Base-by-base conservation (phyloP, 1,140 invertebrate species). In the Scaptomyza graminum region DNA sequence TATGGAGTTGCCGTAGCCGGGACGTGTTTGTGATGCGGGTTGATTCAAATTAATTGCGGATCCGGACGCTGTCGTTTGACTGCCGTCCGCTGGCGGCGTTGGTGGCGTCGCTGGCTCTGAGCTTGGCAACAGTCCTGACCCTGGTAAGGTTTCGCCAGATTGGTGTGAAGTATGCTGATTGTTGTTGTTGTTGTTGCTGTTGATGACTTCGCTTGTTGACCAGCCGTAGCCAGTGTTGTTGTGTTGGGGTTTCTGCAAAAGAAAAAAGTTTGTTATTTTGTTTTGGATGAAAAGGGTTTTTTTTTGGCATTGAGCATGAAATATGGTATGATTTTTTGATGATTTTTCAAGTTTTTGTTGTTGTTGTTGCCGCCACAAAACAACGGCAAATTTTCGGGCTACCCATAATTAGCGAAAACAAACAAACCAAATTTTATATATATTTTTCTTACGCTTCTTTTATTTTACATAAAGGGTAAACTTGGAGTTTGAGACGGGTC, bases 21-120 rank as follows among this genome's bases (percentile, higher is more conserved):
- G 56, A 71, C 74, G 82, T 66, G 81, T 66, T 69, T 89, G 82
- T 68, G 74, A 61, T 64, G 78, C 76, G 72, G 81, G 75, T 74
- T 72, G 78, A 75, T 87, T 81, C 79, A 83, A 87, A 87, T 90
- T 90, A 90, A 87, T 88, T 88, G 79, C 76, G 65, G 83, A 76
- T 51, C 62, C 74, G 44, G 82, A 46, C 49, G 77, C 51, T 65
- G 74, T 75, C 57, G 72, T 61, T 74, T 78, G 79, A 49, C 62
- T 69, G 55, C 59, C 49, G 41, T 72, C 67, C 16, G 64, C 60
- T 12, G 72, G 67, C 50, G 68, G 73, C 16, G 73, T 75, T 47
- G 65, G 65, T 28, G 71, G 65, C 41, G 71, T 74, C 41, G 52
- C 51, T 46, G 71, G 62, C 47, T 54, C 39, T 51, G 68, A 57